Percentiles rank a stretch among this genome's conserved stretches.
phyloP scores from a whole-genome alignment of 2,113 vertebrate species.

The Catagonus wagneri region DNA sequence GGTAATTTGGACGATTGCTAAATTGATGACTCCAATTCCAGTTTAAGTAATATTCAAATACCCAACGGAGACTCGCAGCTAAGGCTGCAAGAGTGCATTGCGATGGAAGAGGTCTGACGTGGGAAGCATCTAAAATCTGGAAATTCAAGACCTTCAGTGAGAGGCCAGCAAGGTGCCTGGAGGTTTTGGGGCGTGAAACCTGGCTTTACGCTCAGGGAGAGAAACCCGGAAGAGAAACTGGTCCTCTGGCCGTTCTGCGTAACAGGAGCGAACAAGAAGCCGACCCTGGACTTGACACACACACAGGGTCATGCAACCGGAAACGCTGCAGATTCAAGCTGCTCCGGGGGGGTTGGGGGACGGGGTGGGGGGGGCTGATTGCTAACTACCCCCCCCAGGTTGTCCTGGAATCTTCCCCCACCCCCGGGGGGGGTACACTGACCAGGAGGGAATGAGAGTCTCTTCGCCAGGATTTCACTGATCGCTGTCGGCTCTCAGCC shows the following conservation, averaged over 20 bases:
- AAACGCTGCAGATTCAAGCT: not conserved
- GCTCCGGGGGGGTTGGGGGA: no score
- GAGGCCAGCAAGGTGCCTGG: not conserved
- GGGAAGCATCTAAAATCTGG: not conserved
- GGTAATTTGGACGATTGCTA: constrained; percentile 38
- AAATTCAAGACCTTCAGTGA: not conserved
- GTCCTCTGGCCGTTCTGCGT: rapidly evolving
- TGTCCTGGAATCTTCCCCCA: not conserved
- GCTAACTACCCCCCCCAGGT: not conserved
- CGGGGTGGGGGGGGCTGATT: rapidly evolving
- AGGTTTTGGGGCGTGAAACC: rapidly evolving
- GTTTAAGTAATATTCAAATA: constrained; percentile 56
- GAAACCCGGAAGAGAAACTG: not conserved
- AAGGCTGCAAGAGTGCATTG: not conserved
- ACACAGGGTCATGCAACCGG: not conserved
- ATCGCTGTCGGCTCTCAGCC: not conserved
- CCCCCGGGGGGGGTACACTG: not conserved
- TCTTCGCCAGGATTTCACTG: not conserved
- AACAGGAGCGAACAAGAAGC: not conserved
- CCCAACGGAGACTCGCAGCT: not conserved
- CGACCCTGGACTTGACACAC: not conserved
- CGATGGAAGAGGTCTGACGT: not conserved
- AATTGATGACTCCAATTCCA: constrained; percentile 21
- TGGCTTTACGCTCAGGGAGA: not conserved
- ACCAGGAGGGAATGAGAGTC: not conserved